Percentiles rank a stretch among this genome's conserved stretches.
These are phyloP conservation scores for Galerucella nymphaeae DNA, from an alignment of 2,888 invertebrate genomes.

Conservation along the genomic window DNA sequence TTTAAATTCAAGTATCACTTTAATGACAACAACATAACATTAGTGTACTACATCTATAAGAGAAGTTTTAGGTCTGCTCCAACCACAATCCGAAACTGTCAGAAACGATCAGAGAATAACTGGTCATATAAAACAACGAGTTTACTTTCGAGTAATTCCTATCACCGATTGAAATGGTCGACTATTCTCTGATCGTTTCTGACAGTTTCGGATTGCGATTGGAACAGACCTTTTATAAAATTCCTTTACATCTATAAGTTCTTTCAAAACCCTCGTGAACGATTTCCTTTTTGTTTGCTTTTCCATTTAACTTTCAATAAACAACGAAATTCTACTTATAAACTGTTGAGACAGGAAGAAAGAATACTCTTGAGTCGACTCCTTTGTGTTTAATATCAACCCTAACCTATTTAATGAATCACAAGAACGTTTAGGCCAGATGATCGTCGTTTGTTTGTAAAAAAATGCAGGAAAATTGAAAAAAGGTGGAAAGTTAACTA, in stretches of 20 bases:
- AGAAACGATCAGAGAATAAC: too few species aligned
- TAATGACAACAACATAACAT: neutral
- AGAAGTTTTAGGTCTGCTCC: too few species aligned
- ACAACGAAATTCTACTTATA: slow-evolving; percentile 12
- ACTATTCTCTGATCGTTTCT: too few species aligned
- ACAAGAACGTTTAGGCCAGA: slow-evolving; percentile 8
- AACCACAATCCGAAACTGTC: too few species aligned
- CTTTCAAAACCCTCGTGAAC: neutral
- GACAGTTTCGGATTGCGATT: too few species aligned
- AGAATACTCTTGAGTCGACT: slow-evolving; percentile 12
- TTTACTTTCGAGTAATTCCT: too few species aligned
- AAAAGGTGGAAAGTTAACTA: too few species aligned
- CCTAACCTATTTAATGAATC: slow-evolving; percentile 17
- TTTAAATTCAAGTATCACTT: too few species aligned
- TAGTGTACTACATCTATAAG: neutral
- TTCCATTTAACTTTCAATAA: slow-evolving; percentile 17
- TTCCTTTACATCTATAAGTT: neutral
- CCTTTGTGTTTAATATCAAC: slow-evolving; percentile 23
- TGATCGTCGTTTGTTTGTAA: neutral
- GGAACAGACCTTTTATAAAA: too few species aligned
- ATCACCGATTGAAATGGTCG: too few species aligned
- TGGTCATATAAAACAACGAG: too few species aligned
- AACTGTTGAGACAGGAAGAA: slow-evolving; percentile 4
- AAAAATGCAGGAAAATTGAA: neutral
- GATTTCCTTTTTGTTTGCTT: slow-evolving; percentile 21